phyloP scores from a whole-genome alignment of 2,113 vertebrate species.

The Piprites chloris region DNA sequence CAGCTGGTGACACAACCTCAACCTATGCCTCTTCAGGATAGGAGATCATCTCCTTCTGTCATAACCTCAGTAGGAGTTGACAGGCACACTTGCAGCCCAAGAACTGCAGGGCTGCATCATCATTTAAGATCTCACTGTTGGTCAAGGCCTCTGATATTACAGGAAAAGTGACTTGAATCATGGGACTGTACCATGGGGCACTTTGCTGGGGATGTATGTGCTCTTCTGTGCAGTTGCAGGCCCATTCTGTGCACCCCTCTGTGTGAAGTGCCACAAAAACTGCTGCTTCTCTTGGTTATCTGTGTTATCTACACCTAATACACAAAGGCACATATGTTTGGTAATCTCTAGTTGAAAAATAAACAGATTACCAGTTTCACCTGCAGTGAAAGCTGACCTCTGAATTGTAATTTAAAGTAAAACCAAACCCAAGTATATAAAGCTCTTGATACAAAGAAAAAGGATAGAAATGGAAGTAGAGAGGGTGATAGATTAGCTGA shows the following conservation, averaged over 20 bases:
- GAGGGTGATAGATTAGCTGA: background rate
- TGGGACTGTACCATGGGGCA: rapidly evolving
- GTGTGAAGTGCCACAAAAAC: background rate
- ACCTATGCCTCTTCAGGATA: background rate
- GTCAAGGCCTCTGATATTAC: background rate
- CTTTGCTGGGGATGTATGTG: background rate
- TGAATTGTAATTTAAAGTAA: background rate
- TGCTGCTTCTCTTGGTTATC: background rate
- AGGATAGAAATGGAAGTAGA: background rate
- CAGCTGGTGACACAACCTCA: background rate
- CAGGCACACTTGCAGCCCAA: background rate
- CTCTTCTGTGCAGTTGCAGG: background rate
- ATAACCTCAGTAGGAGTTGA: background rate
- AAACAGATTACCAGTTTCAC: background rate
- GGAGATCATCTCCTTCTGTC: background rate
- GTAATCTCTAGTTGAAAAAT: background rate
- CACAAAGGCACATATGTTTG: background rate
- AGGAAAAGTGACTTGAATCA: background rate
- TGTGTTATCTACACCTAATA: background rate
- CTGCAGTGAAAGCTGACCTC: background rate
- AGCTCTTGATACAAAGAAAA: background rate
- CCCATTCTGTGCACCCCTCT: rapidly evolving
- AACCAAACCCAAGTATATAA: background rate
- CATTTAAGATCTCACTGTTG: background rate
- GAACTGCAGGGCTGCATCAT: background rate